Conservation (phyloP, 2,797 vertebrate genomes). For the Chaenodraco wilsoni region DNA sequence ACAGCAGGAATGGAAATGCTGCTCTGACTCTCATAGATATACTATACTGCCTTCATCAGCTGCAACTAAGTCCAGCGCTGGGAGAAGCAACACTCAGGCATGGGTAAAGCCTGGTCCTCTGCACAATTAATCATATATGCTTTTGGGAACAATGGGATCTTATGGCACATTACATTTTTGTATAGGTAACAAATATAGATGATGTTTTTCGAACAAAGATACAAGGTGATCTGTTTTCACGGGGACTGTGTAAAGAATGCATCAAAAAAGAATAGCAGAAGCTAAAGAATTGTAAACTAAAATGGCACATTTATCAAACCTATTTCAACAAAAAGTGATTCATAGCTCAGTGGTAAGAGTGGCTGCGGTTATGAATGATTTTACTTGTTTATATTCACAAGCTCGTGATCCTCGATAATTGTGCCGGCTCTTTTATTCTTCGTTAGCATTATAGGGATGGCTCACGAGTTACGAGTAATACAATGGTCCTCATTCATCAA, state of each 20-base stretch:
- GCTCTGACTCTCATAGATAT: slow-evolving; percentile 70
- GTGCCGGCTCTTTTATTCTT: slow-evolving; percentile 2
- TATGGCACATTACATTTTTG: background rate
- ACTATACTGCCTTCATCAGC: slow-evolving; percentile 77
- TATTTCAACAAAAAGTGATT: slow-evolving; percentile 3
- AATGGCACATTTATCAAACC: background rate
- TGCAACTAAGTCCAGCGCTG: slow-evolving; percentile 43
- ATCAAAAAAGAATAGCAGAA: background rate
- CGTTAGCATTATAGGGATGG: slow-evolving; percentile 23
- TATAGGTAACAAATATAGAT: background rate
- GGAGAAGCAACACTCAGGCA: slow-evolving; percentile 37
- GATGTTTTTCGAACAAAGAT: background rate
- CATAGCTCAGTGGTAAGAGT: slow-evolving; percentile 15
- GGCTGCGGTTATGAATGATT: slow-evolving; percentile 7
- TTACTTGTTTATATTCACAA: background rate
- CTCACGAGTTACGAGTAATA: slow-evolving; percentile 4
- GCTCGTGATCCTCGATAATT: background rate
- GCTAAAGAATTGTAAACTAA: background rate
- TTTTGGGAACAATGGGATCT: slow-evolving; percentile 9
- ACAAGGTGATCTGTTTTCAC: background rate
- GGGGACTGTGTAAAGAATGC: background rate
- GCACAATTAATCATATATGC: slow-evolving; percentile 11
- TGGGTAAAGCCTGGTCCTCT: slow-evolving; percentile 7
- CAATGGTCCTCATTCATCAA: slow-evolving; percentile 40
- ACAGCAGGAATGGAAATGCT: slow-evolving; percentile 78